Conservation (phyloP, 2,797 vertebrate genomes). For the Lacerta agilis region DNA sequence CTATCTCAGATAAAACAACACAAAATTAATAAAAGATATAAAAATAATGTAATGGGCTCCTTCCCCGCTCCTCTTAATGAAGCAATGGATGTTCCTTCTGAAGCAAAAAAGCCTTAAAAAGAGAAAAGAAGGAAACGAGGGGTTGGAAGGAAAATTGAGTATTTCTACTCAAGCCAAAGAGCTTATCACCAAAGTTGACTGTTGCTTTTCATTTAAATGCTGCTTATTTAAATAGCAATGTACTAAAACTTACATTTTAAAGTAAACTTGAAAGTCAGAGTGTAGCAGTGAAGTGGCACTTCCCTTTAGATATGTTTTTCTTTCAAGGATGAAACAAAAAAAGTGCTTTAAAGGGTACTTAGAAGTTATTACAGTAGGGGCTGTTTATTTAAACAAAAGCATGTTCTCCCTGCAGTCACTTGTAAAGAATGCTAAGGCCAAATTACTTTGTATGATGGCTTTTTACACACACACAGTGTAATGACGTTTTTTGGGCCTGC, state of each 20-base stretch:
- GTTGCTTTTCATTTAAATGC: background rate
- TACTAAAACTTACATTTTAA: constrained; percentile 17
- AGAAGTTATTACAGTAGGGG: constrained; percentile 9
- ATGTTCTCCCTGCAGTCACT: constrained; percentile 7
- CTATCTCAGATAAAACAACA: background rate
- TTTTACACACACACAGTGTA: constrained; percentile 14
- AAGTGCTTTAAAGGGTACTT: constrained; percentile 21
- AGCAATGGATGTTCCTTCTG: background rate
- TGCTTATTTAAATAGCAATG: background rate
- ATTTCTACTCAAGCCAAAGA: background rate
- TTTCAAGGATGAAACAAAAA: constrained; percentile 9
- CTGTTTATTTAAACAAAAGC: constrained; percentile 33
- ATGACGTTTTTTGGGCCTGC: background rate
- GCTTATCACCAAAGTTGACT: background rate
- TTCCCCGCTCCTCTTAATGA: background rate
- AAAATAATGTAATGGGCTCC: background rate
- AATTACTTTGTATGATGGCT: constrained; percentile 20
- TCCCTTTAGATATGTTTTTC: constrained; percentile 5
- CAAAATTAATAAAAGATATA: too few species aligned
- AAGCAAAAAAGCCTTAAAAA: background rate
- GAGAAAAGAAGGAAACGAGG: background rate
- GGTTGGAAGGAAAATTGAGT: background rate
- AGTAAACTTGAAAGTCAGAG: background rate
- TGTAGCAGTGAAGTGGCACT: constrained; percentile 2
- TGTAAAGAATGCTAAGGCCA: constrained; percentile 15